phyloP scores from a whole-genome alignment of 2,888 invertebrate genomes.

The Cordylochernes scorpioides region DNA sequence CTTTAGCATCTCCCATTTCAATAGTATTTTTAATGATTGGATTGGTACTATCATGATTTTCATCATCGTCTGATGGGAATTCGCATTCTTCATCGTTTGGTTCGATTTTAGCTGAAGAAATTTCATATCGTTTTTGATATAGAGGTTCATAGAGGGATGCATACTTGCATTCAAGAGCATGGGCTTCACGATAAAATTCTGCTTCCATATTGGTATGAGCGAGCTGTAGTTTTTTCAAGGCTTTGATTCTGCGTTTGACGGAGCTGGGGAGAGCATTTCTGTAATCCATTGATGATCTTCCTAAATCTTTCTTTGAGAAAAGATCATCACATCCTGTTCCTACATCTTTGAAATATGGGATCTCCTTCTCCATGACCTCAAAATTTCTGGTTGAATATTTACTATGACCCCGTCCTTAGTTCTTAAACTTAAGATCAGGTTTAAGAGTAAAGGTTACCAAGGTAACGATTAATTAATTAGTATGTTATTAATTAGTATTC shows the following conservation, averaged over 20 bases:
- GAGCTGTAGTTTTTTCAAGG: conserved; percentile 58
- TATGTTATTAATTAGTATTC: too few species aligned
- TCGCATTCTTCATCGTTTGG: conserved; percentile 65
- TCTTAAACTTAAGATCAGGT: too few species aligned
- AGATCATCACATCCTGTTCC: too few species aligned
- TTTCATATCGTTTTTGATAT: conserved; percentile 34
- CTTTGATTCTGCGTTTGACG: conserved; percentile 52
- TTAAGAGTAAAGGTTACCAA: too few species aligned
- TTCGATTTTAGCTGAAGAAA: conserved; percentile 38
- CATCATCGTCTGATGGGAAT: conserved; percentile 51
- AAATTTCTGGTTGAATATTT: too few species aligned
- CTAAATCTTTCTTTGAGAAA: too few species aligned
- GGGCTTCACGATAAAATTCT: conserved; percentile 76
- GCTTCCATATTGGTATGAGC: conserved; percentile 61
- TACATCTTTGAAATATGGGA: too few species aligned
- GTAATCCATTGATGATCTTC: too few species aligned
- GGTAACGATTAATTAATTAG: too few species aligned
- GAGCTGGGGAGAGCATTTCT: conserved; percentile 41
- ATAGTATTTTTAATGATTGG: background rate
- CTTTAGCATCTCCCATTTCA: background rate
- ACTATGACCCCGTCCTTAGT: too few species aligned
- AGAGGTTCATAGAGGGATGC: conserved; percentile 32
- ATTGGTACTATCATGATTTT: too few species aligned
- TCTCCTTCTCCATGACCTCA: too few species aligned
- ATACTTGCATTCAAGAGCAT: conserved; percentile 69